Evolutionary conservation across 2,113 vertebrate species (phyloP).

Genomic region (Indicator indicator): DNA sequence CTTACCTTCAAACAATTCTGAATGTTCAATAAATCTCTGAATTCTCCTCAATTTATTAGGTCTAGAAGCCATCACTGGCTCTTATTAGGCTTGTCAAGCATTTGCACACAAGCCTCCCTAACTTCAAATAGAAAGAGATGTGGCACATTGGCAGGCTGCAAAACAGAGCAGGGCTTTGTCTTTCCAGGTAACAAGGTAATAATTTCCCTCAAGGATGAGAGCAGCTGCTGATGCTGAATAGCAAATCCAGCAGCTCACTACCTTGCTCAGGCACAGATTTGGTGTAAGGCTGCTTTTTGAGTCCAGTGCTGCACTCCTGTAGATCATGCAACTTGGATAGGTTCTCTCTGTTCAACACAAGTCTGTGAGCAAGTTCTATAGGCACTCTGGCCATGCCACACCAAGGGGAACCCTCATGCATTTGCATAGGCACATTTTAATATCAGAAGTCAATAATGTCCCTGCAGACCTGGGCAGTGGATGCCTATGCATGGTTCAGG

Average conservation of each 20-base stretch:
- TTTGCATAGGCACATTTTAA: background rate
- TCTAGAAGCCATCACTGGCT: slow-evolving; percentile 23
- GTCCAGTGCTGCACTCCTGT: background rate
- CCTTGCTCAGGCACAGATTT: background rate
- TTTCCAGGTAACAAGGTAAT: slow-evolving; percentile 24
- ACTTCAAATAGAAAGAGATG: background rate
- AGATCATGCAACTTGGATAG: background rate
- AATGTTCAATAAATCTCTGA: slow-evolving; percentile 7
- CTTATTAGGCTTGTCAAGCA: background rate
- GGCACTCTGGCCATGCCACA: background rate
- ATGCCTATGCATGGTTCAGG: background rate
- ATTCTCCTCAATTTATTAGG: slow-evolving; percentile 26
- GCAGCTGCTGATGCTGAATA: background rate
- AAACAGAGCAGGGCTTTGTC: slow-evolving; percentile 5
- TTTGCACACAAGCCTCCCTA: background rate
- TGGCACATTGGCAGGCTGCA: background rate
- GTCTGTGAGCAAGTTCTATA: background rate
- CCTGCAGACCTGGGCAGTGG: background rate
- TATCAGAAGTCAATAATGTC: background rate
- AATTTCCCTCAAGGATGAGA: background rate
- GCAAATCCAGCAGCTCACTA: background rate
- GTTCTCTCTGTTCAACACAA: background rate
- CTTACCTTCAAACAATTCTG: slow-evolving; percentile 24
- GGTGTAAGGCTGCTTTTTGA: background rate
- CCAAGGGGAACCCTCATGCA: background rate